Conservation (phyloP, 2,888 invertebrate genomes). For the Ellobium chinense region DNA sequence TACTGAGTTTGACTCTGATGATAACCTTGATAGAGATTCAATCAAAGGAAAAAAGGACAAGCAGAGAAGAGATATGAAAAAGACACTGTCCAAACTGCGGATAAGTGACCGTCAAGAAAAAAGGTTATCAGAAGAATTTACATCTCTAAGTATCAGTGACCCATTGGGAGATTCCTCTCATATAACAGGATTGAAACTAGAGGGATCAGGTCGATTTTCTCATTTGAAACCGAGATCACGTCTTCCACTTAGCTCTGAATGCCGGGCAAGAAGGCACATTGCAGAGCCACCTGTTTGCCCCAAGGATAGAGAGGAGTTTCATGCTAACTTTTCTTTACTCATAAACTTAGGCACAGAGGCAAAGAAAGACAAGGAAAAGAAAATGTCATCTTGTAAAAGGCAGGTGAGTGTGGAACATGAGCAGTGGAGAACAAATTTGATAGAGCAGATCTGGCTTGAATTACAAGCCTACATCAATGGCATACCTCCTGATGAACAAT, state of each 20-base stretch:
- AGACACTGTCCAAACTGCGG: conserved; percentile 61
- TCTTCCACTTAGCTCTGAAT: conserved; percentile 42
- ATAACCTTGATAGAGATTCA: conserved; percentile 61
- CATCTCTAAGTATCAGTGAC: conserved; percentile 25
- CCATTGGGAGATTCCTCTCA: conserved; percentile 57
- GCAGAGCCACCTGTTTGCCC: conserved; percentile 60
- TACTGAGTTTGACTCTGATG: conserved; percentile 69
- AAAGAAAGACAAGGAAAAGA: conserved; percentile 71
- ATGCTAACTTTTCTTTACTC: conserved; percentile 85
- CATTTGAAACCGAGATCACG: conserved; percentile 40
- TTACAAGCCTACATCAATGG: conserved; percentile 86
- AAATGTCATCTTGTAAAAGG: conserved; percentile 60
- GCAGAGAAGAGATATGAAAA: conserved; percentile 61
- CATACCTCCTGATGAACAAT: conserved; percentile 86
- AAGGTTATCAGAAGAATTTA: conserved; percentile 58
- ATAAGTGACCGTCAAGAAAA: conserved; percentile 62
- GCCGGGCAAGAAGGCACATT: conserved; percentile 45
- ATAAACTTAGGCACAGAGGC: conserved; percentile 84
- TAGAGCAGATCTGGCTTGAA: conserved; percentile 95
- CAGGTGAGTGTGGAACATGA: conserved; percentile 88
- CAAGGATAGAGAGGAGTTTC: conserved; percentile 69
- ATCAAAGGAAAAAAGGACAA: conserved; percentile 60
- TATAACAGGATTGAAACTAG: conserved; percentile 55
- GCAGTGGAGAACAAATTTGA: conserved; percentile 92
- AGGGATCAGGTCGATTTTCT: conserved; percentile 62